phyloP scores from a whole-genome alignment of 2,797 vertebrate genomes.

The Varecia variegata region DNA sequence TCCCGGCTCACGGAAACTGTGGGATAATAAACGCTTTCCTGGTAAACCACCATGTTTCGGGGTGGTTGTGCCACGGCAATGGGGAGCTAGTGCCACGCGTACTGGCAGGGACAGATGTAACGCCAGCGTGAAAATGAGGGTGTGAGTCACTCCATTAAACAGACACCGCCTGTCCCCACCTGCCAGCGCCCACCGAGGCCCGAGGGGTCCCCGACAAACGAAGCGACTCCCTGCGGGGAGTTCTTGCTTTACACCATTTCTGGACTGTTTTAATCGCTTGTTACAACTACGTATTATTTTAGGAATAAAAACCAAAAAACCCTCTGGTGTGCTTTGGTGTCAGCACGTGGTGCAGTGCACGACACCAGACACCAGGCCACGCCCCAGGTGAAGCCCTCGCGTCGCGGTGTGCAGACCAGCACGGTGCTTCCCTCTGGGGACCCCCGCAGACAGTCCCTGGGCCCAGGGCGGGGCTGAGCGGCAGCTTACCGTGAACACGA shows the following conservation, averaged over 20 bases:
- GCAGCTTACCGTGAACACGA: conserved; percentile 93
- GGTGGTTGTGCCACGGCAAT: background rate
- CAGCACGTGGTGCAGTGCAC: background rate
- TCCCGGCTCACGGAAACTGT: background rate
- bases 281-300: background rate
- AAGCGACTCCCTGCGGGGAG: too few relatives aligned
- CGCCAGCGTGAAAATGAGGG: background rate
- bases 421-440: background rate
- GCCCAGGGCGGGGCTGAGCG: fast-evolving
- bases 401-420: too few relatives aligned
- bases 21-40: too few relatives aligned
- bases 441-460: fast-evolving
- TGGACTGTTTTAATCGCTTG: background rate
- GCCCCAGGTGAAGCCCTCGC: fast-evolving
- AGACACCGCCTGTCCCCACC: background rate
- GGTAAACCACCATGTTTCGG: too few relatives aligned
- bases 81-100: fast-evolving
- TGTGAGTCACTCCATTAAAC: background rate
- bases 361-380: background rate
- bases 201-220: too few relatives aligned
- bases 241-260: fast-evolving
- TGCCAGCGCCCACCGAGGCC: too few relatives aligned
- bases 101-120: fast-evolving
- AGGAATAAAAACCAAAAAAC: background rate
- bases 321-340: background rate